These are phyloP conservation scores for Drosophila malerkotliana DNA, from an alignment of 1,140 invertebrate species.

Conservation along the genomic window DNA sequence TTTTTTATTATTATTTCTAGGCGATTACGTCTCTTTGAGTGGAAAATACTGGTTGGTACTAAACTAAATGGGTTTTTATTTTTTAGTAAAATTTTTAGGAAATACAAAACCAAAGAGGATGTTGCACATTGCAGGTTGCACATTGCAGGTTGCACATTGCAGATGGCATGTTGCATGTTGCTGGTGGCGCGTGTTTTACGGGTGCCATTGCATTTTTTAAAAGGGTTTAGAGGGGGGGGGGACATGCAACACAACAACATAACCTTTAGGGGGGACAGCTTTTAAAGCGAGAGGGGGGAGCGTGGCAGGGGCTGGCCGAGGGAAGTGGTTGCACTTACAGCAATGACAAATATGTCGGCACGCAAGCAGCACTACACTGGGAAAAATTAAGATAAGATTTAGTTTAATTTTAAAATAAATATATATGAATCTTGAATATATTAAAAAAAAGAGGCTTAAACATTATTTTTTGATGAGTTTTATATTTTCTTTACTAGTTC, in stretches of 20 bases:
- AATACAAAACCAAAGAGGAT: conserved; percentile 3
- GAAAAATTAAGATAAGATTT: conserved; percentile 3
- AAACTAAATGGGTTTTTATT: too few species aligned
- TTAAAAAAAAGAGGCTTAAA: too few species aligned
- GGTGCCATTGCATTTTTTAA: conserved; percentile 29
- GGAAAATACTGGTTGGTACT: conserved; percentile 15
- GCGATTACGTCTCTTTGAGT: conserved; percentile 8
- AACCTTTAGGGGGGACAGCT: conserved; percentile 73
- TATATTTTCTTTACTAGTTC: too few species aligned
- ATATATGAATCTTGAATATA: too few species aligned
- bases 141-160: conserved; percentile 7
- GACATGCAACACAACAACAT: conserved; percentile 72
- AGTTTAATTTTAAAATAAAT: too few species aligned
- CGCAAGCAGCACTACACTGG: conserved; percentile 51
- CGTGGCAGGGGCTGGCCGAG: conserved; percentile 22
- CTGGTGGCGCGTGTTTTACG: conserved; percentile 50
- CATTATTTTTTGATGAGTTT: too few species aligned
- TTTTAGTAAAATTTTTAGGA: background rate
- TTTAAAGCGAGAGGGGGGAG: background rate
- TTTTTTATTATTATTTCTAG: background rate
- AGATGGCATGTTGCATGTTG: conserved; percentile 28
- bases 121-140: conserved; percentile 29
- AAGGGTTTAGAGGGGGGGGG: conserved; percentile 16
- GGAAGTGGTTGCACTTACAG: conserved; percentile 33
- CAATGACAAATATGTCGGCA: conserved; percentile 74